Conservation (phyloP, 2,797 vertebrate species). For the Xenentodon cancila region DNA sequence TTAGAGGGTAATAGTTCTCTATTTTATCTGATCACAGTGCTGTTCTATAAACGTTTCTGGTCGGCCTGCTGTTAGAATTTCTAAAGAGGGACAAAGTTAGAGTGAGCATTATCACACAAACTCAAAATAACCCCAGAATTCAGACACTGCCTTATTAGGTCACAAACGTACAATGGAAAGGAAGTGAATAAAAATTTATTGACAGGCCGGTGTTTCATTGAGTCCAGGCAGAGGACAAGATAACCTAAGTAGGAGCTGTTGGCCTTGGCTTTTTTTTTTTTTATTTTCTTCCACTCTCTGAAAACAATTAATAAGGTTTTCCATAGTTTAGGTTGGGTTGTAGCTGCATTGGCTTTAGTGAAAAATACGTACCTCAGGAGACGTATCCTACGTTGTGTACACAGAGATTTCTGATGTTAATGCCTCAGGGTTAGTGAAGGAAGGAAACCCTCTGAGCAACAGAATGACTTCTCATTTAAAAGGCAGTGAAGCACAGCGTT, state of each 20-base stretch:
- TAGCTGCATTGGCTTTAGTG: slow-evolving; percentile 34
- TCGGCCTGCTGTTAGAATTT: slow-evolving; percentile 77
- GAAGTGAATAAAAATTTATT: slow-evolving; percentile 89
- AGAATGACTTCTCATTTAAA: slow-evolving; percentile 51
- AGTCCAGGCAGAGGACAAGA: slow-evolving; percentile 66
- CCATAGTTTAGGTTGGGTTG: slow-evolving; percentile 20
- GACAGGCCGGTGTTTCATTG: slow-evolving; percentile 85
- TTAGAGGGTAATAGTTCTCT: background rate
- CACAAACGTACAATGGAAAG: slow-evolving; percentile 88
- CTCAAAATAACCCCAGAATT: slow-evolving; percentile 97
- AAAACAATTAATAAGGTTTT: slow-evolving; percentile 40
- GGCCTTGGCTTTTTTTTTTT: slow-evolving; percentile 27
- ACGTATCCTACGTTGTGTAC: slow-evolving; percentile 5
- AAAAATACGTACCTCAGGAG: slow-evolving; percentile 36
- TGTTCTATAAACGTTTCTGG: slow-evolving; percentile 65
- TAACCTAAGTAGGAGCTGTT: slow-evolving; percentile 64
- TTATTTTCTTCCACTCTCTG: background rate
- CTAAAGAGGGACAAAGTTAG: slow-evolving; percentile 65
- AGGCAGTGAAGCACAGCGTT: slow-evolving; percentile 32
- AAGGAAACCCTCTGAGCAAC: slow-evolving; percentile 49
- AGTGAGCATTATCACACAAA: slow-evolving; percentile 91
- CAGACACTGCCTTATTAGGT: slow-evolving; percentile 93
- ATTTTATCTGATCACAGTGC: slow-evolving; percentile 65
- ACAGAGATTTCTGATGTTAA: slow-evolving; percentile 38
- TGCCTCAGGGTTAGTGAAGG: slow-evolving; percentile 36